These are phyloP conservation scores for Morpho deidamia DNA, from an alignment of 2,888 invertebrate species.

Conservation along the genomic window DNA sequence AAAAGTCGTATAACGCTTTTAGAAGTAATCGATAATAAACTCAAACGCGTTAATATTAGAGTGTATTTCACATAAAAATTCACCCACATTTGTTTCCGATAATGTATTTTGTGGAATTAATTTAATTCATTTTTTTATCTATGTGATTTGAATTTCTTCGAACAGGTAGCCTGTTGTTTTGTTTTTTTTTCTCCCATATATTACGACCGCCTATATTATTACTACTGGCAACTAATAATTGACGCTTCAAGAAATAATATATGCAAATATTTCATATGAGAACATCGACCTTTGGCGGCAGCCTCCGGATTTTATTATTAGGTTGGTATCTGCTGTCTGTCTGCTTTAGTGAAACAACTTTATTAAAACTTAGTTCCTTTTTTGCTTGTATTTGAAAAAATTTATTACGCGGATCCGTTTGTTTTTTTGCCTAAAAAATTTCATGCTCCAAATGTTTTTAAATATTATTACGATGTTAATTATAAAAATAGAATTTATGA, in stretches of 20 bases:
- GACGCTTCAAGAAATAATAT: conserved; percentile 43
- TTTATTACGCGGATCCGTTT: too few relatives aligned
- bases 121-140: conserved; percentile 52
- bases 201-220: not conserved
- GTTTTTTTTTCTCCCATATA: not conserved
- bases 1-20: conserved; percentile 42
- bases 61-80: conserved; percentile 33
- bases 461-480: too few relatives aligned
- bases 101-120: conserved; percentile 37
- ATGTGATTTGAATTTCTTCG: conserved; percentile 35
- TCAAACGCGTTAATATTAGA: conserved; percentile 31
- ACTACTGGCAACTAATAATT: conserved; percentile 33
- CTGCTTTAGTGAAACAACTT: not conserved
- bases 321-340: not conserved
- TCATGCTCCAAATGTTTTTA: too few relatives aligned
- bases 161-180: conserved; percentile 58
- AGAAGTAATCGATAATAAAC: conserved; percentile 32
- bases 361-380: not conserved
- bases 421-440: too few relatives aligned
- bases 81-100: not conserved
- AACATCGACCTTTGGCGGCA: conserved; percentile 48
- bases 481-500: too few relatives aligned
- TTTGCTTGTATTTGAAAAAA: too few relatives aligned
- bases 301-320: conserved; percentile 13
- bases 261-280: conserved; percentile 54